Evolutionary conservation across 1,140 invertebrate genomes (phyloP), one percentile per base, ranked within the genome.

Genomic region (Gerris buenoi): DNA sequence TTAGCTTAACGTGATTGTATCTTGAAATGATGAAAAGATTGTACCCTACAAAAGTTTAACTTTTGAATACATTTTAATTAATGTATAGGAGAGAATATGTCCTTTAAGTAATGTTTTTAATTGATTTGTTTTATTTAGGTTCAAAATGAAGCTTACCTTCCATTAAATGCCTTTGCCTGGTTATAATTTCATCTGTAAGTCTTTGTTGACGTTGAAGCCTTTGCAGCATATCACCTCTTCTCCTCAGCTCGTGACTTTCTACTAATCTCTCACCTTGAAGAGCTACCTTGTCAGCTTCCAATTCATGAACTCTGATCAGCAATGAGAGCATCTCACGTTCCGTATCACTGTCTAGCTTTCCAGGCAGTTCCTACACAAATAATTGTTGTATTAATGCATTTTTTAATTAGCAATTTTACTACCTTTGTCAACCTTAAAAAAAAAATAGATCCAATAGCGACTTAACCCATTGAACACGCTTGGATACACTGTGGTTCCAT

Each of bases 271-370:
- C 88, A 10, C 91, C 91, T 77, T 95, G 90, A 68, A 94, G 80
- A 71, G 93, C 91, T 76, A 92, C 85, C 77, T 93, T 95, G 74
- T 94, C 89, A 0, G 93, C 91, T 79, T 96, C 92, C 27, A 95
- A 78, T 77, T 95, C 90, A 74, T 95, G 92, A 3, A 95, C 88
- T 69, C 89, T 82, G 73, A 91, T 91, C 72, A 95, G 84, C 25
- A 95, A 77, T 14, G 86, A 84, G 22, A 94, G 77, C 29, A 95
- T 83, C 72, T 95, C 93, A 60, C 88, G 81, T 76, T 95, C 92
- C 67, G 93, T 90, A 58, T 91, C 88, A 63, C 87, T 91, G 72
- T 84, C 91, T 56, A 92, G 87, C 65, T 87, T 83, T 33, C 86
- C 86, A 18, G 91, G 91, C 56, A 94, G 79, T 79, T 89, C 88